Percentiles rank a stretch among this genome's conserved stretches.
Conservation (phyloP, 1,140 invertebrate genomes). For the Drosophila truncata region DNA sequence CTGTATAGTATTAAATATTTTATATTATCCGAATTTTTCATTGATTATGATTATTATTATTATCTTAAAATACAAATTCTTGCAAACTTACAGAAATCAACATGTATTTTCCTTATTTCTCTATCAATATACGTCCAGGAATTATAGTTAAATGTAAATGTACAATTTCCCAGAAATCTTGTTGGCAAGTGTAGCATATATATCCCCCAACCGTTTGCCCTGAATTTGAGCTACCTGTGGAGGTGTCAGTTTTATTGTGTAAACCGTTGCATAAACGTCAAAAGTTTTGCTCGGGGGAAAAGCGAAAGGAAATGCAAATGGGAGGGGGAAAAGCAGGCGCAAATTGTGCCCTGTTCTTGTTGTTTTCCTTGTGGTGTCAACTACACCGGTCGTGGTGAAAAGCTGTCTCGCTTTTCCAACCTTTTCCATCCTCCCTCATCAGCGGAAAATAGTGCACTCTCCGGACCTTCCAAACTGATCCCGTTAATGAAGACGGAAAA, state of each 20-base stretch:
- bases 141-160: not conserved
- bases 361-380: constrained; percentile 26
- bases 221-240: constrained; percentile 35
- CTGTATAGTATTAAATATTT: too few relatives aligned
- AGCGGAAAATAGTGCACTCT: constrained; percentile 18
- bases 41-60: not conserved
- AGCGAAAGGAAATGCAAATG: constrained; percentile 15
- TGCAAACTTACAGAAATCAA: not conserved
- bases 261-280: constrained; percentile 48
- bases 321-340: constrained; percentile 4
- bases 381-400: constrained; percentile 43
- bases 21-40: too few relatives aligned
- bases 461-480: constrained; percentile 16
- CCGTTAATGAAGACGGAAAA: constrained; percentile 36
- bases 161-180: not conserved
- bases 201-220: constrained; percentile 4
- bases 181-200: not conserved
- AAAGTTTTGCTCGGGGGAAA: constrained; percentile 20
- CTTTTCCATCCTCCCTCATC: too few relatives aligned
- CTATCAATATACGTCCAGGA: not conserved
- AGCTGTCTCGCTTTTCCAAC: constrained; percentile 10
- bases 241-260: constrained; percentile 48
- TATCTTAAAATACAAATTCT: not conserved
- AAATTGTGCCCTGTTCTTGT: constrained; percentile 26
- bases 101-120: not conserved